A percentile compares a stretch with the other conserved stretches of the same genome.
Evolutionary conservation across 2,797 vertebrate genomes (phyloP).

Genomic region (Sphenopsis melanotis): DNA sequence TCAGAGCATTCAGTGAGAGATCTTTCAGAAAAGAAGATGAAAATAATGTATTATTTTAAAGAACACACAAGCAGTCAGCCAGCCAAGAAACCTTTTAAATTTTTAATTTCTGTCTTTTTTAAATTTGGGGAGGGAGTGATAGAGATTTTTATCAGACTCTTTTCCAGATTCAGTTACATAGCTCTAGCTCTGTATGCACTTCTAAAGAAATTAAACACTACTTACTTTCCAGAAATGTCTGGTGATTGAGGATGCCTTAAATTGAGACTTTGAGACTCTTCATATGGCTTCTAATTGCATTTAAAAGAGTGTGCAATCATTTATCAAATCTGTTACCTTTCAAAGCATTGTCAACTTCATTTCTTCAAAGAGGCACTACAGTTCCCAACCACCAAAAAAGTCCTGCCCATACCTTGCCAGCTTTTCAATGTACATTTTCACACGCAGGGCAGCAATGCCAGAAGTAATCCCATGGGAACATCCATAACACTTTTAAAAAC

Average conservation of each 20-base stretch:
- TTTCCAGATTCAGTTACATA: neutral
- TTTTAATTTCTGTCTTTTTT: neutral
- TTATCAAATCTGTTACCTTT: neutral
- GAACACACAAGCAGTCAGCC: neutral
- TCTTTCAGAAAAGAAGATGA: neutral
- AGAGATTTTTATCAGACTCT: neutral
- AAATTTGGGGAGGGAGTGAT: neutral
- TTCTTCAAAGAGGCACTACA: neutral
- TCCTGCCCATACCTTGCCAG: neutral
- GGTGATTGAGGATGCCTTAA: neutral
- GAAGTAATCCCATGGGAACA: neutral
- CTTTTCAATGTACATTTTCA: neutral
- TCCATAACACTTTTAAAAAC: neutral
- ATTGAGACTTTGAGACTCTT: neutral
- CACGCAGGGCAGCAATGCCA: neutral
- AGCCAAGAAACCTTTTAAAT: neutral
- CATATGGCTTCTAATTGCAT: neutral
- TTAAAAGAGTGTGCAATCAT: neutral
- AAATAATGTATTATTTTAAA: neutral
- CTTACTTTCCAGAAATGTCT: neutral
- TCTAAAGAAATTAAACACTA: neutral
- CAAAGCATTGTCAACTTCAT: neutral
- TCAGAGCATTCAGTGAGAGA: neutral
- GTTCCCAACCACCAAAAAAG: neutral
- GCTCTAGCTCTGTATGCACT: neutral